These are phyloP conservation scores for Lapara coniferarum DNA, from an alignment of 2,888 invertebrate genomes.

Conservation along the genomic window DNA sequence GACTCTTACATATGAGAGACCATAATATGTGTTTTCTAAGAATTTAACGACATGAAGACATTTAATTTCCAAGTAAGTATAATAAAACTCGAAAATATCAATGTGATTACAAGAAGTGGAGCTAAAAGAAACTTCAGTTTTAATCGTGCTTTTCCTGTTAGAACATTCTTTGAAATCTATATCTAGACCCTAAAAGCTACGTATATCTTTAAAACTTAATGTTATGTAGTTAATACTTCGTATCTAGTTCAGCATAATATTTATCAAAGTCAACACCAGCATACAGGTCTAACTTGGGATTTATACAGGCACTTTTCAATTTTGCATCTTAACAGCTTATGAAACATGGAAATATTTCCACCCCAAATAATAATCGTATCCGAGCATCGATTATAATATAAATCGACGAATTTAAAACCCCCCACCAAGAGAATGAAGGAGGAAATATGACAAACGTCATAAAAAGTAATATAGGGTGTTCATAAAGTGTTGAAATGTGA, in stretches of 20 bases:
- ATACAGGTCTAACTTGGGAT: neutral
- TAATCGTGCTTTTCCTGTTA: no score
- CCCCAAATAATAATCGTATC: slow-evolving; percentile 44
- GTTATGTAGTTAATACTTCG: no score
- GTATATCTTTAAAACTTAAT: neutral
- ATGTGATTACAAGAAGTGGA: no score
- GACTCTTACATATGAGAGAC: no score
- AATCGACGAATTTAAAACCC: slow-evolving; percentile 73
- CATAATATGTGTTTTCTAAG: no score
- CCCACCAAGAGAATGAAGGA: slow-evolving; percentile 45
- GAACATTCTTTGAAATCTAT: no score
- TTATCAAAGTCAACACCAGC: no score
- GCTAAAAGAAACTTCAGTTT: no score
- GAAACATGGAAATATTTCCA: slow-evolving; percentile 16
- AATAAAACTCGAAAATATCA: no score
- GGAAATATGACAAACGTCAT: slow-evolving; percentile 69
- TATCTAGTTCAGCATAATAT: no score
- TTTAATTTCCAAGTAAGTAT: no score
- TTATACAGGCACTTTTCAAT: slow-evolving; percentile 17
- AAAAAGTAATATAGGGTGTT: slow-evolving; percentile 71
- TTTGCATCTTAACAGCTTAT: slow-evolving; percentile 21
- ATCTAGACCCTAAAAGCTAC: neutral
- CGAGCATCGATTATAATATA: slow-evolving; percentile 76
- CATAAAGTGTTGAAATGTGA: slow-evolving; percentile 62
- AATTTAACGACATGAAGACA: no score